Conservation (phyloP, 2,113 vertebrate species). For the Bufo gargarizans region DNA sequence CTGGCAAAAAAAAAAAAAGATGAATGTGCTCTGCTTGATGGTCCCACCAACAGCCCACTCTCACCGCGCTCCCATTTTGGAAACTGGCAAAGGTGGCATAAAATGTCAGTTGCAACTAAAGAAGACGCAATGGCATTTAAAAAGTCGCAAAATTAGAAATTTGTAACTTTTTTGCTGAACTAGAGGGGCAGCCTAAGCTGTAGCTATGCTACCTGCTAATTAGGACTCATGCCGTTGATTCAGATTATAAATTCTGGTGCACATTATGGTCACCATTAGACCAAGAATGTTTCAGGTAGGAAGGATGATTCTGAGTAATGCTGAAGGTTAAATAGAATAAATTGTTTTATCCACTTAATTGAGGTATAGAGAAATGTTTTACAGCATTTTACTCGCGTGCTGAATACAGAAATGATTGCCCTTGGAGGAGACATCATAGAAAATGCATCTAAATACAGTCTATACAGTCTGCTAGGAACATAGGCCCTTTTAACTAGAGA, state of each 20-base stretch:
- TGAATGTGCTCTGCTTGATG: no score
- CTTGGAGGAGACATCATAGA: not conserved
- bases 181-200: no score
- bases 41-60: no score
- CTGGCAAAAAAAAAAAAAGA: no score
- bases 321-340: slow-evolving; percentile 47
- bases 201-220: not conserved
- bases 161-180: no score
- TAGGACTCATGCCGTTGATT: not conserved
- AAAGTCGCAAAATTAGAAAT: no score
- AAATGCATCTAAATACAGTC: slow-evolving; percentile 23
- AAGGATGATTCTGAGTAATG: not conserved
- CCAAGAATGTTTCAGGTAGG: slow-evolving; percentile 18
- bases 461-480: not conserved
- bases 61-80: no score
- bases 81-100: no score
- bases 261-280: not conserved
- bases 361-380: slow-evolving; percentile 30
- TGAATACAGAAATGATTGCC: slow-evolving; percentile 24
- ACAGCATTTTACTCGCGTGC: not conserved
- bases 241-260: not conserved
- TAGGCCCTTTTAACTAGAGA: not conserved
- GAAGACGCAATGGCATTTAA: no score
- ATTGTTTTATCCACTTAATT: slow-evolving; percentile 38
- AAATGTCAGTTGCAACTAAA: no score